These are phyloP conservation scores for Drosophila multiciliata DNA, from an alignment of 2,888 invertebrate genomes.

Conservation along the genomic window DNA sequence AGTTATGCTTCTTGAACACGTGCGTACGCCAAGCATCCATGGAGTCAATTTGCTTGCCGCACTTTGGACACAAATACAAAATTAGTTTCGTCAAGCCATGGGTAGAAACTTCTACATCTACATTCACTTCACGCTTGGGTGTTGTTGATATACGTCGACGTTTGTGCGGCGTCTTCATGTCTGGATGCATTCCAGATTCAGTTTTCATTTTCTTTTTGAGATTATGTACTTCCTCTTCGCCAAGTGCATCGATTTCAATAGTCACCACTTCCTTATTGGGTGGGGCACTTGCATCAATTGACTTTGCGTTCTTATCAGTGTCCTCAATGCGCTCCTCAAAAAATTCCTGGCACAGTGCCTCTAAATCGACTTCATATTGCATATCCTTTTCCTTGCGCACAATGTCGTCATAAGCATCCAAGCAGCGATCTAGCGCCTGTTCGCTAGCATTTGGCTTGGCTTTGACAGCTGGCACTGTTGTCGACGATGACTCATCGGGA, in stretches of 20 bases:
- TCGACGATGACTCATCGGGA: conserved; percentile 7
- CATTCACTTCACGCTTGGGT: conserved; percentile 35
- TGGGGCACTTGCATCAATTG: background rate
- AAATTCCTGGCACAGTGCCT: conserved; percentile 66
- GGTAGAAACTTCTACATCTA: conserved; percentile 34
- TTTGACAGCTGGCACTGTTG: background rate
- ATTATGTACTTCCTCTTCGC: conserved; percentile 66
- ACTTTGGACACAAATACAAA: conserved; percentile 76
- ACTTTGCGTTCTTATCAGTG: background rate
- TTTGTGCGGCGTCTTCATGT: conserved; percentile 27
- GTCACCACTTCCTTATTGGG: conserved; percentile 58
- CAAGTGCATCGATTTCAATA: conserved; percentile 73
- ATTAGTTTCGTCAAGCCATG: conserved; percentile 60
- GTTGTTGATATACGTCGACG: conserved; percentile 40
- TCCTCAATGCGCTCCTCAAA: conserved; percentile 56
- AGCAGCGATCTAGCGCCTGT: conserved; percentile 73
- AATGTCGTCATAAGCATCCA: conserved; percentile 75
- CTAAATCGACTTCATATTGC: conserved; percentile 42
- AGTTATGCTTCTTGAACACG: conserved; percentile 75
- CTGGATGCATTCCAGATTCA: conserved; percentile 22
- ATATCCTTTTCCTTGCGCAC: conserved; percentile 57
- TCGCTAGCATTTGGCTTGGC: conserved; percentile 58
- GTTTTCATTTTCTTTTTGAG: conserved; percentile 56
- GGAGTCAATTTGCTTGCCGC: conserved; percentile 68
- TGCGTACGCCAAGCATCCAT: conserved; percentile 77